Base-by-base conservation (phyloP, 2,797 vertebrate species). In the Chelonia mydas region DNA sequence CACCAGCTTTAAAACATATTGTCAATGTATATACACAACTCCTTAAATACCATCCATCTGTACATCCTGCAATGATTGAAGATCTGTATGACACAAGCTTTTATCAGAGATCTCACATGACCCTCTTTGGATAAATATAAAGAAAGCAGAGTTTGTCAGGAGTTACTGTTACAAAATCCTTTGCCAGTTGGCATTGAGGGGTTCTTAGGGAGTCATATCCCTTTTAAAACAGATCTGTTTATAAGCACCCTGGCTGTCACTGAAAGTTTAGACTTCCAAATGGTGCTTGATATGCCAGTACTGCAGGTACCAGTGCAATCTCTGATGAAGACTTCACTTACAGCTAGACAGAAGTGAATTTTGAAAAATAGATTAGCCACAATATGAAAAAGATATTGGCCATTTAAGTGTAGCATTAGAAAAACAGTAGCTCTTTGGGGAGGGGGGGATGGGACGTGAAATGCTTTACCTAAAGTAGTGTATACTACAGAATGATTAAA, bases 261-360 rank as follows among this genome's bases (percentile, higher is more conserved):
- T 77, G 87, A 85, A 90, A 19, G 6, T 28, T 84, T 83, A 78
- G 47, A 89, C 90, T 94, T 94, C 54, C 57, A 95, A 89, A 92
- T 59, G 7, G 57, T 47, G 12, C 45, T 85, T 81, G 85, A 83
- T 83, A 85, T 72, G n/a, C 77, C 65, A 94, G 17, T 25, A 90
- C 91, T 88, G 65, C 54, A 74, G 21, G 77, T 15, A 0, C 21
- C 87, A 95, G 25, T 84, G 49, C n/a, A 93, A 65, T 15, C 77
- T 27, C 78, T 89, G 57, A 61, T 91, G 85, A 81, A 90, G 28
- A 23, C 79, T 88, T 88, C 27, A 89, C 37, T 87, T 86, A 92
- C 51, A 96, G 31, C 27, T 79, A 76, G 61, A 50, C 33, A 85
- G 53, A 27, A 92, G 53, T 10, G 54, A 53, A 45, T 41, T 81